These are phyloP conservation scores for Chymomyza caudatula DNA, from an alignment of 2,888 invertebrate species.

Conservation along the genomic window DNA sequence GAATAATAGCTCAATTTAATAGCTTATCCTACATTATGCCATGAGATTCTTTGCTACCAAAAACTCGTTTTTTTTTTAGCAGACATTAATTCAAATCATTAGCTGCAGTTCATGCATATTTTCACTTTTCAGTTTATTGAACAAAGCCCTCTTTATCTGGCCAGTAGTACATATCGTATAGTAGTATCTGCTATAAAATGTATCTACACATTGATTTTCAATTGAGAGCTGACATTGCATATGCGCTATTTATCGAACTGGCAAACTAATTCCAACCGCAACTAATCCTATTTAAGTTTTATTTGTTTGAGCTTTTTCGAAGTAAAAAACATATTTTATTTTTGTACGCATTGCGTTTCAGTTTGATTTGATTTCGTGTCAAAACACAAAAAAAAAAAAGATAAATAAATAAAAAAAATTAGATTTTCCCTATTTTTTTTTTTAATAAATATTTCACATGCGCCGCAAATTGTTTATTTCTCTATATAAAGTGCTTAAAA, in stretches of 20 bases:
- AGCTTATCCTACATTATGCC: too few relatives aligned
- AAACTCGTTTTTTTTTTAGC: background rate
- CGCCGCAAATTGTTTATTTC: constrained; percentile 48
- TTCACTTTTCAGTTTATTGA: background rate
- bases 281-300: constrained; percentile 59
- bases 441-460: constrained; percentile 19
- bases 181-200: too few relatives aligned
- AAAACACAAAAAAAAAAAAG: background rate
- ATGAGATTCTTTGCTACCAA: too few relatives aligned
- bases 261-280: constrained; percentile 47
- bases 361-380: constrained; percentile 50
- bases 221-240: background rate
- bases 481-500: constrained; percentile 21
- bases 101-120: background rate
- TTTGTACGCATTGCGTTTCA: constrained; percentile 25
- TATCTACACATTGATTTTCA: background rate
- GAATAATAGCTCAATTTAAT: too few relatives aligned
- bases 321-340: constrained; percentile 21
- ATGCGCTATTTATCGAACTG: constrained; percentile 4
- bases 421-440: constrained; percentile 21
- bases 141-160: background rate
- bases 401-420: constrained; percentile 34
- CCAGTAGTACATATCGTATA: background rate
- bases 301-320: constrained; percentile 27
- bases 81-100: background rate